Evolutionary conservation across 2,797 vertebrate species (phyloP).

Genomic region (Premnoplex brunnescens): DNA sequence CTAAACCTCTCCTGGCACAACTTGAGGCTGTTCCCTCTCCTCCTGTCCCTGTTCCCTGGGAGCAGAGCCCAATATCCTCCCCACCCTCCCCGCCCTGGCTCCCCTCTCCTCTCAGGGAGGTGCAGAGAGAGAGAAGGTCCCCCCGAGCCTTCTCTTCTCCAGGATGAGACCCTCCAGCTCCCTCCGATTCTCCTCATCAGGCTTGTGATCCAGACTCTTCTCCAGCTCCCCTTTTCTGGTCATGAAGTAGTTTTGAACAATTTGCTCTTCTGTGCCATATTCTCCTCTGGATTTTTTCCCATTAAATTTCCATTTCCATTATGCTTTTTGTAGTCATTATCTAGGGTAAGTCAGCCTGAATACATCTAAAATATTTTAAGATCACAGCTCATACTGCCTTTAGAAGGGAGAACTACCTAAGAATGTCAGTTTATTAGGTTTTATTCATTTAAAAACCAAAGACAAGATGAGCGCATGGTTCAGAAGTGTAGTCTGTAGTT

Average conservation of each 20-base stretch:
- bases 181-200: neutral
- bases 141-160: neutral
- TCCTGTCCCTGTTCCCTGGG: neutral
- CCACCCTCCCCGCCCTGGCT: fast-evolving
- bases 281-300: neutral
- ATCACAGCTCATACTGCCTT: neutral
- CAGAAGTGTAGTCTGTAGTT: neutral
- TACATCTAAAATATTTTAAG: neutral
- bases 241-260: fast-evolving
- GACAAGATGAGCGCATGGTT: fast-evolving
- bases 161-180: neutral
- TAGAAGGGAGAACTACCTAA: neutral
- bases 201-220: neutral
- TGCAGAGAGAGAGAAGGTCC: neutral
- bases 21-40: fast-evolving
- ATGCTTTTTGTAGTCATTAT: fast-evolving
- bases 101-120: neutral
- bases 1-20: fast-evolving
- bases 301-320: neutral
- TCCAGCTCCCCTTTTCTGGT: neutral
- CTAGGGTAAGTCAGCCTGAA: neutral
- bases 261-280: neutral
- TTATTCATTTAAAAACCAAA: neutral
- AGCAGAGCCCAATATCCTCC: neutral
- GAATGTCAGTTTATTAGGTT: neutral